Conservation (phyloP, 2,797 vertebrate species). For the Danionella dracula region DNA sequence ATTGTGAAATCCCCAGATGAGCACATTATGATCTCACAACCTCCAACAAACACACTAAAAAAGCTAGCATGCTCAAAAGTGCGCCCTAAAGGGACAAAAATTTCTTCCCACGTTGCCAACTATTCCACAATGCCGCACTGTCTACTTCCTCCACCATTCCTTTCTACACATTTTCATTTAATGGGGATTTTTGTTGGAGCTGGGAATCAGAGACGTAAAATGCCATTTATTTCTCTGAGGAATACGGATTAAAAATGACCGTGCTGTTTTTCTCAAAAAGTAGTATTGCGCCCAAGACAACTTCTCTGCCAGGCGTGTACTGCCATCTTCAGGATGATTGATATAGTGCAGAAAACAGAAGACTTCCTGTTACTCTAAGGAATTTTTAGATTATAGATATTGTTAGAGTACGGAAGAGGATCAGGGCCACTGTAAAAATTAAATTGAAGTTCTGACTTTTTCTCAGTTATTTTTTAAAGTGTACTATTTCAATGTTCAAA, state of each 20-base stretch:
- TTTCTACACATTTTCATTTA: background rate
- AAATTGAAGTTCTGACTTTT: too few relatives aligned
- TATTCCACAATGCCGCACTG: conserved; percentile 29
- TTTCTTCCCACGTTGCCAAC: conserved; percentile 29
- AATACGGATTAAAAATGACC: background rate
- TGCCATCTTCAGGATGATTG: conserved; percentile 28
- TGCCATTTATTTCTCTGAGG: background rate
- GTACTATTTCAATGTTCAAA: too few relatives aligned
- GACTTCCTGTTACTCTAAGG: background rate
- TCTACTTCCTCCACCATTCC: conserved; percentile 24
- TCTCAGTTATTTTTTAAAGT: too few relatives aligned
- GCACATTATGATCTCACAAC: conserved; percentile 40
- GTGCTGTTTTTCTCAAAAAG: background rate
- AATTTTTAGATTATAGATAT: too few relatives aligned
- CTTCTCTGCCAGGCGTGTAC: background rate
- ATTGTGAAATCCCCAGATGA: conserved; percentile 26
- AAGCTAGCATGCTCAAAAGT: conserved; percentile 15
- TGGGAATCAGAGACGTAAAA: background rate
- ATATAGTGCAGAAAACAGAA: background rate
- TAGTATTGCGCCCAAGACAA: background rate
- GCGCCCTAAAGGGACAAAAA: conserved; percentile 21
- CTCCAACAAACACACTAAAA: conserved; percentile 30
- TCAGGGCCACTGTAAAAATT: too few relatives aligned
- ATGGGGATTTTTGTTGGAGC: background rate
- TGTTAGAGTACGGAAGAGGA: too few relatives aligned